Percentiles rank a stretch among this genome's conserved stretches.
Evolutionary conservation across 2,888 invertebrate genomes (phyloP).

Genomic region (Patella ulyssiponensis): DNA sequence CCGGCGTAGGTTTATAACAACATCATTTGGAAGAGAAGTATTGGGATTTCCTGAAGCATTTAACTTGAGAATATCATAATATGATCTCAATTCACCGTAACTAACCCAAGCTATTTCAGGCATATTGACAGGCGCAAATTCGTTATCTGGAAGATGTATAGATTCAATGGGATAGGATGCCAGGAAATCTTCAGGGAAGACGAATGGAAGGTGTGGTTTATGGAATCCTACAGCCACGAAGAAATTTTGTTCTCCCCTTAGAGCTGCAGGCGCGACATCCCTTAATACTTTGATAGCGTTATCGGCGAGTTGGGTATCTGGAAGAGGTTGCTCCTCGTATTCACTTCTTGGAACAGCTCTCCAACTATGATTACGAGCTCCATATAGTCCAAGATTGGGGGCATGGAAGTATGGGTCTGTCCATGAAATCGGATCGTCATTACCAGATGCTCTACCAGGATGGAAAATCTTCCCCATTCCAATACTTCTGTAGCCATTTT

Average conservation of each 20-base stretch:
- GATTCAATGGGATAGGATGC: slow-evolving; percentile 48
- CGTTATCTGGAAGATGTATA: slow-evolving; percentile 23
- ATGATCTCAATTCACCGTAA: slow-evolving; percentile 16
- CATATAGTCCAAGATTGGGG: not conserved
- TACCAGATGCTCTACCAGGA: slow-evolving; percentile 16
- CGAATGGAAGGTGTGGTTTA: slow-evolving; percentile 46
- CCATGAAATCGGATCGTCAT: slow-evolving; percentile 19
- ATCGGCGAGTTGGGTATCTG: slow-evolving; percentile 37
- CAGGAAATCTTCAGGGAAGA: slow-evolving; percentile 38
- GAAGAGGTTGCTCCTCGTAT: slow-evolving; percentile 12
- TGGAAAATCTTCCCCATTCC: slow-evolving; percentile 42
- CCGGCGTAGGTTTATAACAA: slow-evolving; percentile 36
- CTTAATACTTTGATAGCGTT: slow-evolving; percentile 34
- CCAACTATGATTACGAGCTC: slow-evolving; percentile 7
- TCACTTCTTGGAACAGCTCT: slow-evolving; percentile 39
- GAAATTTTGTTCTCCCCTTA: slow-evolving; percentile 35
- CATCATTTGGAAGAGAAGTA: slow-evolving; percentile 33
- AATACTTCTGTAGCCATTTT: slow-evolving; percentile 35
- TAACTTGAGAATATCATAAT: slow-evolving; percentile 27
- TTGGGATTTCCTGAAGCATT: slow-evolving; percentile 28
- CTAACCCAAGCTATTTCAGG: slow-evolving; percentile 20
- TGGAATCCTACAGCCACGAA: slow-evolving; percentile 48
- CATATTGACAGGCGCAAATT: slow-evolving; percentile 17
- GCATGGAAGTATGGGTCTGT: slow-evolving; percentile 20
- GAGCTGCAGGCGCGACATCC: slow-evolving; percentile 25